Percentiles rank a stretch among this genome's conserved stretches.
Evolutionary conservation across 1,140 invertebrate species (phyloP).

Genomic region (Drosophila leontia): DNA sequence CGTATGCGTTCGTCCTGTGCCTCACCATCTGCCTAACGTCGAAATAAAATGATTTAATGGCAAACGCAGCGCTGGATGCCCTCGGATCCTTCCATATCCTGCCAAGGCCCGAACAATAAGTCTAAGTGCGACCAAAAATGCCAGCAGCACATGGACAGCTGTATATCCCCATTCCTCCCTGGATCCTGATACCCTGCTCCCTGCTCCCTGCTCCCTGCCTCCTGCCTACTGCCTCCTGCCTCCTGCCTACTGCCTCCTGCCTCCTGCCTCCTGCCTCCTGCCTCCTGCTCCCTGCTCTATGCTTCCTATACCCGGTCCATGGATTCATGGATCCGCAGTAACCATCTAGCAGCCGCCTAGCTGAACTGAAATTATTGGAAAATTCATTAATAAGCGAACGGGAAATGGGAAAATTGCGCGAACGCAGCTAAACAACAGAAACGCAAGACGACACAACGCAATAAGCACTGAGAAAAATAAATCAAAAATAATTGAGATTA

Average conservation of each 20-base stretch:
- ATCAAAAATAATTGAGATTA: too few relatives aligned
- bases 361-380: constrained; percentile 66
- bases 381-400: constrained; percentile 77
- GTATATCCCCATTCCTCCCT: not conserved
- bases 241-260: not conserved
- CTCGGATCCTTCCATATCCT: constrained; percentile 21
- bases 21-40: constrained; percentile 40
- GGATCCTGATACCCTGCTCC: not conserved
- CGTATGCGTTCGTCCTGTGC: constrained; percentile 7
- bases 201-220: not conserved
- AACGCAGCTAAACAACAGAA: constrained; percentile 63
- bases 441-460: constrained; percentile 30
- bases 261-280: not conserved
- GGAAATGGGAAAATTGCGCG: constrained; percentile 63
- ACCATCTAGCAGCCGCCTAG: constrained; percentile 22
- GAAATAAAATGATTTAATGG: constrained; percentile 54
- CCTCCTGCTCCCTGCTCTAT: not conserved
- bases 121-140: constrained; percentile 53
- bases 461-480: not conserved
- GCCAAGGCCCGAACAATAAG: constrained; percentile 57
- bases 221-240: not conserved
- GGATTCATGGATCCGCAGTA: constrained; percentile 17
- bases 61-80: constrained; percentile 24
- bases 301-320: not conserved
- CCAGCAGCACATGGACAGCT: constrained; percentile 47